These are phyloP conservation scores for Hirtodrosophila cameraria DNA, from an alignment of 2,888 invertebrate species.

Conservation along the genomic window DNA sequence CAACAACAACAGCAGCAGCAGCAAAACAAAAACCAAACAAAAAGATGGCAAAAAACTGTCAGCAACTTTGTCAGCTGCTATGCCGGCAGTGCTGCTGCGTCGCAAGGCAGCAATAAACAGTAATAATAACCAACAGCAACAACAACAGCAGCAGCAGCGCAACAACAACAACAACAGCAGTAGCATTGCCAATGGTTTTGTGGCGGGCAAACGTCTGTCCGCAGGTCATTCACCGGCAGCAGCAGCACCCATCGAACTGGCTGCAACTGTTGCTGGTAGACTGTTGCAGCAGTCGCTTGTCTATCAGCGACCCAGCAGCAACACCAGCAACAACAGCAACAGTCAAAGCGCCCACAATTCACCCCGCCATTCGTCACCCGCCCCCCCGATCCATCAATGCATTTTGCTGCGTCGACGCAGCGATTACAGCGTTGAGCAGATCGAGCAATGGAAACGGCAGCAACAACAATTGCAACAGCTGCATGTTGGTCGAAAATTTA, in stretches of 20 bases:
- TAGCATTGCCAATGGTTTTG: conserved; percentile 76
- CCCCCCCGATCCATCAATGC: conserved; percentile 70
- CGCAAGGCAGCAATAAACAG: conserved; percentile 49
- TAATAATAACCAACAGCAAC: conserved; percentile 44
- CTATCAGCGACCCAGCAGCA: conserved; percentile 62
- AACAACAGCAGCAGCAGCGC: conserved; percentile 28
- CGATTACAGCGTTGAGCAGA: conserved; percentile 76
- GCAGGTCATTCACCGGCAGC: conserved; percentile 69
- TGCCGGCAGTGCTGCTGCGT: conserved; percentile 66
- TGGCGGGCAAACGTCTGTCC: conserved; percentile 65
- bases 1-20: conserved; percentile 27
- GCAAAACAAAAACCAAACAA: conserved; percentile 50
- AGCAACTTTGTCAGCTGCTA: conserved; percentile 66
- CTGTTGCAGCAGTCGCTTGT: conserved; percentile 70
- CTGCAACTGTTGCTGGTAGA: conserved; percentile 37
- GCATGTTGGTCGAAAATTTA: conserved; percentile 62
- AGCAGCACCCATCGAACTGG: conserved; percentile 33
- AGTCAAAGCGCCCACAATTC: conserved; percentile 58
- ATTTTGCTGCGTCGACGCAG: conserved; percentile 79
- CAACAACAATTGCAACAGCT: conserved; percentile 53
- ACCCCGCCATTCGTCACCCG: conserved; percentile 67
- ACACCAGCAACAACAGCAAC: too few relatives aligned
- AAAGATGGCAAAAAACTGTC: conserved; percentile 66
- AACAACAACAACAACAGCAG: conserved; percentile 53
- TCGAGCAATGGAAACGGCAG: conserved; percentile 73